phyloP scores from a whole-genome alignment of 2,888 invertebrate species.

The Anagyrus pseudococci region DNA sequence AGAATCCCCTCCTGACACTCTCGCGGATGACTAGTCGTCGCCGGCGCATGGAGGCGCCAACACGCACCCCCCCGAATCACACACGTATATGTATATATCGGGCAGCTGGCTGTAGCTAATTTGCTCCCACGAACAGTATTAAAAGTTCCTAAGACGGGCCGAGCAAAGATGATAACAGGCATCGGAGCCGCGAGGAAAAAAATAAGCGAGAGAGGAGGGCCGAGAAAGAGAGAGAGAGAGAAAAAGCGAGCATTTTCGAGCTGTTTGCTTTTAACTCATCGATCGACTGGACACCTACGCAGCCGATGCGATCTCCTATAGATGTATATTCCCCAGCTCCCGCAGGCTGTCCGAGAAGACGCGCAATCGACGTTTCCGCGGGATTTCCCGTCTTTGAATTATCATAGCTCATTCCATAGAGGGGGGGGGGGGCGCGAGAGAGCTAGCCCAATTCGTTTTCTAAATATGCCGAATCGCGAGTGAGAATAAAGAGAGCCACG shows the following conservation, averaged over 20 bases:
- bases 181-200: too few species aligned
- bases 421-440: too few species aligned
- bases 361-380: too few species aligned
- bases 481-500: too few species aligned
- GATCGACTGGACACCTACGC: not conserved
- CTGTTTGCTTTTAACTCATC: not conserved
- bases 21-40: not conserved
- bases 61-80: not conserved
- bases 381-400: too few species aligned
- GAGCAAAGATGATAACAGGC: too few species aligned
- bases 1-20: not conserved
- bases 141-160: slow-evolving; percentile 55
- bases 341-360: too few species aligned
- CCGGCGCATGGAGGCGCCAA: not conserved
- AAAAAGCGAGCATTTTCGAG: not conserved
- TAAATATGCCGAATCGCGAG: too few species aligned
- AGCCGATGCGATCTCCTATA: not conserved
- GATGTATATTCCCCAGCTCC: not conserved
- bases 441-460: too few species aligned
- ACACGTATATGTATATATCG: not conserved
- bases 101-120: slow-evolving; percentile 39
- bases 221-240: too few species aligned
- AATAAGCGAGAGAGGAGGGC: too few species aligned
- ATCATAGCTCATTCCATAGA: too few species aligned
- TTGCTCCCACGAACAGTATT: slow-evolving; percentile 58